phyloP scores from a whole-genome alignment of 2,888 invertebrate genomes.

The Venusia cambrica region DNA sequence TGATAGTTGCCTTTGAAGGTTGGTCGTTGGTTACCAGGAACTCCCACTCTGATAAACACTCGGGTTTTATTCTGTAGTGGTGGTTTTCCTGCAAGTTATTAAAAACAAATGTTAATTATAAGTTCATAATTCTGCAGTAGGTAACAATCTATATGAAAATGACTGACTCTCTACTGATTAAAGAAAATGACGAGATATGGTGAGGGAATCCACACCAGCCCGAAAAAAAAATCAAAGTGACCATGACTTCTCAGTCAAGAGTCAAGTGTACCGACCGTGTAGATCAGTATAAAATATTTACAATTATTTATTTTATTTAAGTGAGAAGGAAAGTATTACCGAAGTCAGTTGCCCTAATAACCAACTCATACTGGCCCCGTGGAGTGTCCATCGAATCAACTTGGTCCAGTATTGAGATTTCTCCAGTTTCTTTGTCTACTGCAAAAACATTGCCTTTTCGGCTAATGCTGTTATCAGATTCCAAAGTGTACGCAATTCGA shows the following conservation, averaged over 20 bases:
- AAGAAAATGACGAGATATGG: too few relatives aligned
- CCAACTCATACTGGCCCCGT: slow-evolving; percentile 86
- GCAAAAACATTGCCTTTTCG: slow-evolving; percentile 82
- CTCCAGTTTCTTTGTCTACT: slow-evolving; percentile 86
- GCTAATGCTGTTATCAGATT: slow-evolving; percentile 85
- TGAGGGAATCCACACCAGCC: too few relatives aligned
- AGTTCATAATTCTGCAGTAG: too few relatives aligned
- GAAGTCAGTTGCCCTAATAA: slow-evolving; percentile 85
- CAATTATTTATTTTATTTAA: too few relatives aligned
- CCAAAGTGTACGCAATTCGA: slow-evolving; percentile 83
- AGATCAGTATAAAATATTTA: too few relatives aligned
- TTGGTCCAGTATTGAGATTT: slow-evolving; percentile 83
- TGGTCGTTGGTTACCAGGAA: slow-evolving; percentile 90
- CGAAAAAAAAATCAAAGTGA: too few relatives aligned
- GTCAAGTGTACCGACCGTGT: too few relatives aligned
- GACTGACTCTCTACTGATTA: too few relatives aligned
- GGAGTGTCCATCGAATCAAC: slow-evolving; percentile 88
- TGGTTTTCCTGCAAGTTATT: slow-evolving; percentile 73
- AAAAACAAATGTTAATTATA: background rate
- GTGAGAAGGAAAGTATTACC: slow-evolving; percentile 78
- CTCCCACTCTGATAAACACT: slow-evolving; percentile 87
- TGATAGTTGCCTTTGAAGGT: slow-evolving; percentile 88
- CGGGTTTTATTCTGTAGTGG: slow-evolving; percentile 84
- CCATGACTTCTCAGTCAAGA: too few relatives aligned
- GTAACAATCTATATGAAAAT: too few relatives aligned